A percentile compares a stretch with the other conserved stretches of the same genome.
Evolutionary conservation across 2,888 invertebrate genomes (phyloP).

Genomic region (Gnatocerus cornutus): DNA sequence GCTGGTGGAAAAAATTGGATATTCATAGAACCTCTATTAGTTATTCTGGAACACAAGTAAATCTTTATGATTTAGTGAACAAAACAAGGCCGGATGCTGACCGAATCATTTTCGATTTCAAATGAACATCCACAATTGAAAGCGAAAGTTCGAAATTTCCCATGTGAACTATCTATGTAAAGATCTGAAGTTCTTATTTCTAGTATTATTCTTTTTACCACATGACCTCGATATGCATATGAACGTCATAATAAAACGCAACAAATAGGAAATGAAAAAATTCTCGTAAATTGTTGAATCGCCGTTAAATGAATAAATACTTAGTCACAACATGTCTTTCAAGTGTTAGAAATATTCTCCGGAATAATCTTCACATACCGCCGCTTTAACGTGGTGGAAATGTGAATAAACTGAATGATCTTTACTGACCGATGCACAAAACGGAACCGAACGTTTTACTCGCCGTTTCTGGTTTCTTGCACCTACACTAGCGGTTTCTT

Average conservation of each 20-base stretch:
- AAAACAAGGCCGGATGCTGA: constrained; percentile 30
- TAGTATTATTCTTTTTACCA: constrained; percentile 20
- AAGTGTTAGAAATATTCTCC: constrained; percentile 27
- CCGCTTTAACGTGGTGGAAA: constrained; percentile 53
- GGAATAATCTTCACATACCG: constrained; percentile 40
- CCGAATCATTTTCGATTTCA: constrained; percentile 41
- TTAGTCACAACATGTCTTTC: constrained; percentile 4
- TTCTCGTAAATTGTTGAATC: background rate
- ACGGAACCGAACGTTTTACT: constrained; percentile 40
- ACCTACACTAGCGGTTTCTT: constrained; percentile 40
- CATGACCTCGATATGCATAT: constrained; percentile 32
- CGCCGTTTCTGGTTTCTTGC: constrained; percentile 35
- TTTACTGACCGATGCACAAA: constrained; percentile 44
- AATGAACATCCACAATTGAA: constrained; percentile 35
- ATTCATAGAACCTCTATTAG: too few relatives aligned
- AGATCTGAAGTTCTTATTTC: constrained; percentile 26
- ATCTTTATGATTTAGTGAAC: too few relatives aligned
- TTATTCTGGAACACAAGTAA: too few relatives aligned
- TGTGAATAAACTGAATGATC: constrained; percentile 53
- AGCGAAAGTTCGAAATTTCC: constrained; percentile 43
- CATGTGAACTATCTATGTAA: constrained; percentile 40
- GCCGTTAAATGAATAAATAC: background rate
- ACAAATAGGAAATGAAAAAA: background rate
- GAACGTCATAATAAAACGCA: constrained; percentile 20
- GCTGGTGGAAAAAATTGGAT: too few relatives aligned